Evolutionary conservation across 2,888 invertebrate species (phyloP).

Genomic region (Patella ulyssiponensis): DNA sequence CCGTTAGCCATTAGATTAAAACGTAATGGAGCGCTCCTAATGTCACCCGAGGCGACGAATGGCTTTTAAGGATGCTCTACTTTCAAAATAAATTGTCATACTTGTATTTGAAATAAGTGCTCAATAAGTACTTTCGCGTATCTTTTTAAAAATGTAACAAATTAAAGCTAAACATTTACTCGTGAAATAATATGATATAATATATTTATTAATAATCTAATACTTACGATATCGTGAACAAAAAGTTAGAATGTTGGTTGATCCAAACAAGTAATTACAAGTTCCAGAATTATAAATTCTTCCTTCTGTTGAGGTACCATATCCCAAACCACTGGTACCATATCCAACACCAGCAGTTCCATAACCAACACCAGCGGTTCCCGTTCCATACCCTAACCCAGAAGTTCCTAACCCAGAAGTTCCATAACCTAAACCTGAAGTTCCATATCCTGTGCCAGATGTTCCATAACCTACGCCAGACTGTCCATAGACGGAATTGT

Average conservation of each 20-base stretch:
- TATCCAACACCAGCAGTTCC: not conserved
- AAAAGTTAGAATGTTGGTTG: not conserved
- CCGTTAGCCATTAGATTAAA: too few relatives aligned
- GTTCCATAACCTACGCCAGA: not conserved
- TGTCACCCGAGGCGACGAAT: too few relatives aligned
- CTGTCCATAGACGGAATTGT: not conserved
- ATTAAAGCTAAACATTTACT: too few relatives aligned
- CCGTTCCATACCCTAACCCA: not conserved
- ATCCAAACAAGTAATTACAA: not conserved
- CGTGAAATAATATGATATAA: too few relatives aligned
- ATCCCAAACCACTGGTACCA: constrained; percentile 5
- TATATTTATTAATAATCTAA: not conserved
- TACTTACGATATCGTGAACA: not conserved
- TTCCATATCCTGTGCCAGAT: not conserved
- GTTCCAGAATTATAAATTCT: not conserved
- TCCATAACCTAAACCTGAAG: not conserved
- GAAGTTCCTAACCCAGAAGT: not conserved
- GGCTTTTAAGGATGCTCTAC: too few relatives aligned
- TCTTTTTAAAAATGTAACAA: too few relatives aligned
- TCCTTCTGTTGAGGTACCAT: not conserved
- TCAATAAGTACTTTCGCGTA: too few relatives aligned
- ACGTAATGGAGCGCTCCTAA: too few relatives aligned
- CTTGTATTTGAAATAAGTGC: too few relatives aligned
- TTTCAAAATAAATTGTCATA: too few relatives aligned
- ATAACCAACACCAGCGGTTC: not conserved